Base-by-base conservation (phyloP, 2,797 vertebrate genomes). In the Steatocranus sp. region DNA sequence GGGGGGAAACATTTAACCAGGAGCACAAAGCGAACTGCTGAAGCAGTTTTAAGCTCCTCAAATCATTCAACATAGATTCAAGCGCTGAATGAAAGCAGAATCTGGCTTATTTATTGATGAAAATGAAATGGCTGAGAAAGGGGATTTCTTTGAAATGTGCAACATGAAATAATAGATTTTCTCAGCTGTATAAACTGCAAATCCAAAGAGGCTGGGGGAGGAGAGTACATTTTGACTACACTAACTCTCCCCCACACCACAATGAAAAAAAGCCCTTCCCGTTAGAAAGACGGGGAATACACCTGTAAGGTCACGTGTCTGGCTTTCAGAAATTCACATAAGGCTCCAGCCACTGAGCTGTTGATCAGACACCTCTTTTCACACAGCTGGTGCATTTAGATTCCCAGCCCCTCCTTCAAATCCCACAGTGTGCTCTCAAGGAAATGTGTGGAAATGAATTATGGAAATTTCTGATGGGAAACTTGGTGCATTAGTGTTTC, bases 391-490 rank as follows among this genome's bases (percentile, higher is more conserved):
- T 83, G 87, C 94, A 91, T 94, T 94, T 91, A 94, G 93, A 93
- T 91, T 92, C 94, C 88, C 88, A 75, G 90, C 91, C 93, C 95
- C 95, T 95, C 95, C 94, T 92, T 93, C 91, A 93, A 94, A 93
- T 95, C 95, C 93, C 93, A 93, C 93, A 91, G 94, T 95, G 92
- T 92, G 94, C 94, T 96, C 95, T 96, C 94, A 94, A 96, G 96
- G 93, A 96, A 96, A 96, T 90, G 95, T 93, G 91, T 95, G 94
- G 92, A 97, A 96, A 97, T 97, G 95, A 97, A 97, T 97, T 97
- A 97, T 97, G 96, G 95, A 96, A 96, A 96, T 96, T 96, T 96
- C 91, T 96, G 95, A 97, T 96, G 95, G 96, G 94, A 95, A 97
- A 96, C 94, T 94, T 88, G 92, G 94, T 93, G 94, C 94, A 95